Conservation (phyloP, 2,113 vertebrate genomes). For the Microcebus tavaratra region DNA sequence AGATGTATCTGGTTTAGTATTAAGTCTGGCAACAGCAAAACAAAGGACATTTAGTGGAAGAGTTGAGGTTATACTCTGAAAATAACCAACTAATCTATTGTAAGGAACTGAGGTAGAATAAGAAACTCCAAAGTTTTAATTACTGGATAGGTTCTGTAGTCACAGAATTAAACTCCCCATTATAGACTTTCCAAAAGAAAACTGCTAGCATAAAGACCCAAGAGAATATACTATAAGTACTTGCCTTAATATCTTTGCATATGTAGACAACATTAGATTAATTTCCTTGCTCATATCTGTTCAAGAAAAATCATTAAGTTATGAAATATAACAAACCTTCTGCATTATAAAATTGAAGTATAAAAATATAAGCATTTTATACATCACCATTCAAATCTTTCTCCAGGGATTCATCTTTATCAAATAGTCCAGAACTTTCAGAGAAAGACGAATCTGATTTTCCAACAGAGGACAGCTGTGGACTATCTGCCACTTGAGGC, state of each 20-base stretch:
- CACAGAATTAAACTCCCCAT: slow-evolving; percentile 31
- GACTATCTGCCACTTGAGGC: slow-evolving; percentile 78
- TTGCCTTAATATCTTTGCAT: slow-evolving; percentile 85
- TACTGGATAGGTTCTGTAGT: background rate
- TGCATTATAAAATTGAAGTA: slow-evolving; percentile 20
- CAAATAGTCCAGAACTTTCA: slow-evolving; percentile 62
- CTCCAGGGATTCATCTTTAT: slow-evolving; percentile 78
- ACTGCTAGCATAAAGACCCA: slow-evolving; percentile 36
- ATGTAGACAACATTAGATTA: slow-evolving; percentile 81
- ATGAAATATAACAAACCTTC: slow-evolving; percentile 29
- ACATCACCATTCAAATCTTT: slow-evolving; percentile 82
- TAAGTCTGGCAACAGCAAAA: slow-evolving; percentile 42
- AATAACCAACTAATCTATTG: slow-evolving; percentile 35
- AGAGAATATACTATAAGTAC: slow-evolving; percentile 67
- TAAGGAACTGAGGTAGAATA: slow-evolving; percentile 23
- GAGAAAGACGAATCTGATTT: slow-evolving; percentile 72
- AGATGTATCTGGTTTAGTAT: background rate
- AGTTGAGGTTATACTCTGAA: slow-evolving; percentile 25
- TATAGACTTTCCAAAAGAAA: slow-evolving; percentile 42
- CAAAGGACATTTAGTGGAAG: slow-evolving; percentile 7
- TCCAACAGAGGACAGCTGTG: slow-evolving; percentile 68
- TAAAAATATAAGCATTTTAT: slow-evolving; percentile 55
- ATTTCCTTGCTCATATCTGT: slow-evolving; percentile 85
- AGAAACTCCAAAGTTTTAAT: slow-evolving; percentile 23
- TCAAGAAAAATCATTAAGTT: slow-evolving; percentile 66